Evolutionary conservation across 2,113 vertebrate genomes (phyloP), one percentile per base, ranked within the genome.

Genomic region (Lamprotornis superbus): DNA sequence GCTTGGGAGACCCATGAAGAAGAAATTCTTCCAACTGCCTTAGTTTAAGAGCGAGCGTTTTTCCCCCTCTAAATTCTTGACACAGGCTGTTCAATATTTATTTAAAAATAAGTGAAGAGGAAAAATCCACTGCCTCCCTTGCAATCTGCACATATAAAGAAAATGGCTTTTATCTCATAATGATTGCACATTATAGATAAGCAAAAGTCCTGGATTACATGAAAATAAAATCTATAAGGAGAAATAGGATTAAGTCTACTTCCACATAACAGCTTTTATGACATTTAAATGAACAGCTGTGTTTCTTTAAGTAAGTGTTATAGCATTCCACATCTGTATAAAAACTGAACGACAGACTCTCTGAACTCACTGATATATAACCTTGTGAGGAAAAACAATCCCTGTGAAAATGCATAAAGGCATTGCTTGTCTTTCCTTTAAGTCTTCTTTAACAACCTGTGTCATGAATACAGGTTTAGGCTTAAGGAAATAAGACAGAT

Each of bases 51-150:
- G 61, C 50, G 39, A 87, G 56, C 44, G 27, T 20, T 80, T 42
- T 95, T 95, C 74, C 35, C 35, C 5, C 67, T 77, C 89, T 65
- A 81, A 90, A 93, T 95, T 97, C 91, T 70, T 93, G 77, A 91
- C 64, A 69, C 8, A 44, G n/a, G 40, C 46, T 91, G 65, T 87
- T 95, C 67, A 57, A 84, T 57, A 96, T 86, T 94, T 95, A 86
- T 89, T 96, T 83, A 40, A 90, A 97, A 76, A 65, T 67, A 95
- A 95, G 9, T 17, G 67, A 95, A 78, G 84, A 88, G 87, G 86
- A 88, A 92, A 85, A 88, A 95, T 67, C 35, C 82, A 60, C 74
- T 91, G 60, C 40, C 39, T 95, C 60, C 37, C 55, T 91, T 90
- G 79, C 75, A 83, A 53, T 61, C 46, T 91, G 74, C 63, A 82